Conservation (phyloP, 2,888 invertebrate genomes). For the Epinotia ramella region DNA sequence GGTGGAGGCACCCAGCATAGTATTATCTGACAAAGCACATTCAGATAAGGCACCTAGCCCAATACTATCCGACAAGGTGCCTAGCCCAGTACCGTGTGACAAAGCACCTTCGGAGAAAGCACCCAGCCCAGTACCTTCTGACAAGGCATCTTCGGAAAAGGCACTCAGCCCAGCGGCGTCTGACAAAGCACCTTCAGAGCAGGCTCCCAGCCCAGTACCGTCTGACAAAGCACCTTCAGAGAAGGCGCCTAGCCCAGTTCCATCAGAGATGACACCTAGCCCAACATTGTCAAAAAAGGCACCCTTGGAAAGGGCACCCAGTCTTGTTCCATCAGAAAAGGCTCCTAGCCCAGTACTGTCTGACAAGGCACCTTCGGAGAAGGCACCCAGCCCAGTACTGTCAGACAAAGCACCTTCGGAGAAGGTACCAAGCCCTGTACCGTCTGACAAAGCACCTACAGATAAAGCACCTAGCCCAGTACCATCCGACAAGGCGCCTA, state of each 20-base stretch:
- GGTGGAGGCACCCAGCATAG: no score
- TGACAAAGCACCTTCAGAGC: neutral
- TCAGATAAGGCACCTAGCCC: constrained; percentile 23
- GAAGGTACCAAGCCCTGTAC: neutral
- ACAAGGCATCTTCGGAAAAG: neutral
- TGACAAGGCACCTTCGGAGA: neutral
- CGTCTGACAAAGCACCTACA: constrained; percentile 15
- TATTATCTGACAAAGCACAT: neutral
- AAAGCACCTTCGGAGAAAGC: neutral
- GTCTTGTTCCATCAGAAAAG: constrained; percentile 16
- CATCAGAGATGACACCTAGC: constrained; percentile 29
- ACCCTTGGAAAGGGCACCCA: constrained; percentile 28
- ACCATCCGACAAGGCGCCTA: constrained; percentile 28
- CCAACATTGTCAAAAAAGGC: constrained; percentile 35
- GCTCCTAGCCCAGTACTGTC: constrained; percentile 21
- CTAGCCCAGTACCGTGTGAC: rapidly evolving
- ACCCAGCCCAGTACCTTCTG: constrained; percentile 6
- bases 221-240: constrained; percentile 10
- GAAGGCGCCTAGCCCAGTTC: constrained; percentile 21
- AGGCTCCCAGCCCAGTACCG: neutral
- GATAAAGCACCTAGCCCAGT: constrained; percentile 31
- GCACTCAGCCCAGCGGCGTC: constrained; percentile 8
- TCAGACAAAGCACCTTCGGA: neutral
- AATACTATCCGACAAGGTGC: neutral
- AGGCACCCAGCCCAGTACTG: neutral